These are phyloP conservation scores for Choloepus hoffmanni DNA, from an alignment of 2,113 vertebrate genomes.

Conservation along the genomic window DNA sequence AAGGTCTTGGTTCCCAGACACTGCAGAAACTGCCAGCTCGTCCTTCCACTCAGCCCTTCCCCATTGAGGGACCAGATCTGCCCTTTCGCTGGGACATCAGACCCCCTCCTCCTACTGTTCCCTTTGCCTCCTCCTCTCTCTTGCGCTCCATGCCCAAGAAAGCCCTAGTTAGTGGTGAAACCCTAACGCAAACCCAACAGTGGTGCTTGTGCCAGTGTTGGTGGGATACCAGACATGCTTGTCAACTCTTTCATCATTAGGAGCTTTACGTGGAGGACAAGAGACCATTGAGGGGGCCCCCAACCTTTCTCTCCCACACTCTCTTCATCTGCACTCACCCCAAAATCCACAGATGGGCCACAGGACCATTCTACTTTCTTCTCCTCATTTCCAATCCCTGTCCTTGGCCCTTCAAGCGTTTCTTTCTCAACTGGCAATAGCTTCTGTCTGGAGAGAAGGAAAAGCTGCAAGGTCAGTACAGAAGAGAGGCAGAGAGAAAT, in stretches of 20 bases:
- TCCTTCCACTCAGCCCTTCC: no score
- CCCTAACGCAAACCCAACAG: background rate
- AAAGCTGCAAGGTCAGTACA: conserved; percentile 72
- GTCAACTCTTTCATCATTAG: accelerated
- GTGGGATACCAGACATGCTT: background rate
- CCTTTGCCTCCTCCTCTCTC: background rate
- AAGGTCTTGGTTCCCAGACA: background rate
- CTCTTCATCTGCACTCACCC: background rate
- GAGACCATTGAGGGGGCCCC: accelerated
- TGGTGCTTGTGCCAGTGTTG: accelerated
- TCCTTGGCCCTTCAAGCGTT: background rate
- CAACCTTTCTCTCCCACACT: background rate
- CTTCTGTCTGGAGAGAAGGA: conserved; percentile 25
- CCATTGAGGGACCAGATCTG: background rate
- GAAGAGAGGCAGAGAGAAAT: conserved; percentile 45
- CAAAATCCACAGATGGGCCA: background rate
- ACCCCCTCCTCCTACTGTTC: background rate
- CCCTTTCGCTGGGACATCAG: background rate
- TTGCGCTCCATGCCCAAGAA: background rate
- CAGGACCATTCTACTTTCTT: background rate
- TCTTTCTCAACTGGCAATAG: background rate
- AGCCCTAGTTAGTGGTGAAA: background rate
- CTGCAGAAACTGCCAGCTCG: background rate
- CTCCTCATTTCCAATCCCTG: background rate
- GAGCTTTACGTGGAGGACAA: background rate